A percentile compares a stretch with the other conserved stretches of the same genome.
phyloP scores from a whole-genome alignment of 2,797 vertebrate species.

The Channa striata region DNA sequence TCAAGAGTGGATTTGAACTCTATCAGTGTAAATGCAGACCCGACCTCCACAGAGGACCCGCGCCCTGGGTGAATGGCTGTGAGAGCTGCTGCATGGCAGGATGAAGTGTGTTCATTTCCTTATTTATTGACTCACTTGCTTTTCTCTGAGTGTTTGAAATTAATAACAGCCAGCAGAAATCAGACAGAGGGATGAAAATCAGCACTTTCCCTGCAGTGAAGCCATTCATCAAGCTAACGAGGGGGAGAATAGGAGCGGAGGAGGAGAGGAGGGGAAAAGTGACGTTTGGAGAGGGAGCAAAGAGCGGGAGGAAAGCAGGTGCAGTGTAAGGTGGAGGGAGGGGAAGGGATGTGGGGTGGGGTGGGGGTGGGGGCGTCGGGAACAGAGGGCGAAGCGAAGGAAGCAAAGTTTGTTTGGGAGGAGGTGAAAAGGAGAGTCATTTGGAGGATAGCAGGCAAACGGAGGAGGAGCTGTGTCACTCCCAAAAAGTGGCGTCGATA shows the following conservation, averaged over 20 bases:
- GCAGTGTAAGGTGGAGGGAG: constrained; percentile 51
- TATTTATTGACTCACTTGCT: constrained; percentile 90
- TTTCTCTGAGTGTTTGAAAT: constrained; percentile 95
- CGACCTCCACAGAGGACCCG: constrained; percentile 57
- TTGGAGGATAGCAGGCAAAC: constrained; percentile 64
- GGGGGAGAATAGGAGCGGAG: constrained; percentile 84
- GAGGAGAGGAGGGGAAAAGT: constrained; percentile 81
- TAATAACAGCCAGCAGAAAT: constrained; percentile 95
- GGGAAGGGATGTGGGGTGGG: background rate
- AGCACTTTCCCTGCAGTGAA: constrained; percentile 95
- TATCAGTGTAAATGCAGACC: constrained; percentile 66
- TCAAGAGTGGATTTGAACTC: constrained; percentile 58
- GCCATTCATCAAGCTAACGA: constrained; percentile 99
- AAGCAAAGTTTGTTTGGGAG: constrained; percentile 64
- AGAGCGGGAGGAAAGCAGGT: constrained; percentile 76
- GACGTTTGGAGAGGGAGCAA: constrained; percentile 73
- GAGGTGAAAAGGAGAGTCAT: constrained; percentile 58
- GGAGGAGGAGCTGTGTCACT: constrained; percentile 58
- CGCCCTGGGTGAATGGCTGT: constrained; percentile 69
- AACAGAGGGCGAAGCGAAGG: constrained; percentile 53
- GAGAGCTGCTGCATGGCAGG: constrained; percentile 77
- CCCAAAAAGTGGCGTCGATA: constrained; percentile 38
- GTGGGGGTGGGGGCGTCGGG: constrained; percentile 47
- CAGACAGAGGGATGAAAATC: constrained; percentile 96
- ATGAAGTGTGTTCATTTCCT: constrained; percentile 86